phyloP scores from a whole-genome alignment of 2,888 invertebrate species.

The Aporophyla lueneburgensis region DNA sequence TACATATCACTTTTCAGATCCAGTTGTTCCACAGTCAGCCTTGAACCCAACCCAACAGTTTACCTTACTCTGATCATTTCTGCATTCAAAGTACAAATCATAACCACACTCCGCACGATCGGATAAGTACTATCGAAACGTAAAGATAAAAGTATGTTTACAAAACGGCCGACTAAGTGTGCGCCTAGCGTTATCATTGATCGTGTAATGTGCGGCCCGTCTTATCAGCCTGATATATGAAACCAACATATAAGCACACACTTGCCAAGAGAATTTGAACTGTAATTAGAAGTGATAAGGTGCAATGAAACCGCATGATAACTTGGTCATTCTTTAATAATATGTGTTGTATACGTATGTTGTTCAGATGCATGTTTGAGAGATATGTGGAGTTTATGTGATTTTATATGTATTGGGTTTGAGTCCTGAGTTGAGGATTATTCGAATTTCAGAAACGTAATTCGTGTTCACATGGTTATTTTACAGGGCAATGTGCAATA shows the following conservation, averaged over 20 bases:
- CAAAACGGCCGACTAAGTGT: conserved; percentile 67
- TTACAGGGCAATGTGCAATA: not conserved
- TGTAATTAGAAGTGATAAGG: not conserved
- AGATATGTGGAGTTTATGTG: conserved; percentile 47
- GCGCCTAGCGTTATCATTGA: conserved; percentile 62
- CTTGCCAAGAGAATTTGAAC: not conserved
- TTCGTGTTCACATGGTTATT: not conserved
- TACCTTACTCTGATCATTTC: not conserved
- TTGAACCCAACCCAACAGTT: not conserved
- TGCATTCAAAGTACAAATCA: conserved; percentile 44
- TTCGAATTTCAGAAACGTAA: not conserved
- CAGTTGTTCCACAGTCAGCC: not conserved
- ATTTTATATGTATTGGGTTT: conserved; percentile 23
- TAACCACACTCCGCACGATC: conserved; percentile 55
- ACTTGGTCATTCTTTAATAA: conserved; percentile 35
- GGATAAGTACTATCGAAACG: conserved; percentile 56
- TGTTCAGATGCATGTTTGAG: conserved; percentile 39
- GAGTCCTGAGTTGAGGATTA: conserved; percentile 5
- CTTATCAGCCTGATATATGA: conserved; percentile 58
- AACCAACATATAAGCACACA: conserved; percentile 21
- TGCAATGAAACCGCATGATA: not conserved
- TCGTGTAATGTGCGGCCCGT: conserved; percentile 62
- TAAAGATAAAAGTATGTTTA: conserved; percentile 67
- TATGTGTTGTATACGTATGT: conserved; percentile 28
- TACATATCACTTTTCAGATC: too few relatives aligned